Conservation (phyloP, 2,888 invertebrate species). For the Lycocerus yunnanus region DNA sequence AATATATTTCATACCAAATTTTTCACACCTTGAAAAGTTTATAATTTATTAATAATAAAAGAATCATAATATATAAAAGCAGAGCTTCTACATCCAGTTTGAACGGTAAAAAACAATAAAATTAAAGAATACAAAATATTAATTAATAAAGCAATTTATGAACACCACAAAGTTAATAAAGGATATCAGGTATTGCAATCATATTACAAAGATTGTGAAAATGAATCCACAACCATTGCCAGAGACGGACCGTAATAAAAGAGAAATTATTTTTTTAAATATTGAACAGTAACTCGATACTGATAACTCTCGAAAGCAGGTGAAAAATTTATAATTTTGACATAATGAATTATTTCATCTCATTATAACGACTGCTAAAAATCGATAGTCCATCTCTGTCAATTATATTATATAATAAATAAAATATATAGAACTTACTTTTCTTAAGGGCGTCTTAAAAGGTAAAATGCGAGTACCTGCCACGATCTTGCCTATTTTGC, state of each 20-base stretch:
- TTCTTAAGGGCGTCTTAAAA: constrained; percentile 74
- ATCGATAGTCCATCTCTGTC: background rate
- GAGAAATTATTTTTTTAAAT: background rate
- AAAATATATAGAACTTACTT: constrained; percentile 52
- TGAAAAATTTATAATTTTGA: background rate
- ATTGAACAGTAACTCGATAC: background rate
- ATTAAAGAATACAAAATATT: background rate
- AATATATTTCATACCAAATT: background rate
- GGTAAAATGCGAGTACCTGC: constrained; percentile 72
- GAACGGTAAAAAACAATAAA: background rate
- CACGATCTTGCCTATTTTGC: constrained; percentile 66
- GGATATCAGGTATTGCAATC: background rate
- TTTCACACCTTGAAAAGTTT: background rate
- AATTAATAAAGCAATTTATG: background rate
- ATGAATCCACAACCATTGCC: background rate
- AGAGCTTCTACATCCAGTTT: background rate
- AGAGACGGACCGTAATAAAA: background rate
- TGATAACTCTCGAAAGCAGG: background rate
- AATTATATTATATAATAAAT: background rate
- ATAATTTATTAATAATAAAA: background rate
- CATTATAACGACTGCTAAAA: background rate
- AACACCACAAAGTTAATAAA: background rate
- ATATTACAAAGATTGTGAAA: background rate
- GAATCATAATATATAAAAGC: background rate
- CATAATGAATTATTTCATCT: background rate